These are phyloP conservation scores for Drosophila oshimai DNA, from an alignment of 1,140 invertebrate species.

Conservation along the genomic window DNA sequence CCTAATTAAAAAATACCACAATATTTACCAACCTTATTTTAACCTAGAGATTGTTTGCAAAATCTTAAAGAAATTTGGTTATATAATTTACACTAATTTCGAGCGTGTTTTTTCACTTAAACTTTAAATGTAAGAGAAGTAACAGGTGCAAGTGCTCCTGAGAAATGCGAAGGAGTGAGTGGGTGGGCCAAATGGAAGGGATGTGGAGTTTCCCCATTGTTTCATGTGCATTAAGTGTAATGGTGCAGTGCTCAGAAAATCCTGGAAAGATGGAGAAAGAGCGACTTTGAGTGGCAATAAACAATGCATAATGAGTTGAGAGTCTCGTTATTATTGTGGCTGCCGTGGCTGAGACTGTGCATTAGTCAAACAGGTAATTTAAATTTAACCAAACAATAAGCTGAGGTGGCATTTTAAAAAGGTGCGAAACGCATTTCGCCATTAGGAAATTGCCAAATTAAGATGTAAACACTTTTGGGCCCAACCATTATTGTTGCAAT, in stretches of 20 bases:
- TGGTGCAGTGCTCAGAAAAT: constrained; percentile 25
- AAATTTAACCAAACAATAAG: constrained; percentile 32
- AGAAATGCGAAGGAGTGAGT: neutral
- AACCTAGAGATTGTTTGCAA: no score
- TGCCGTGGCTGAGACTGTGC: constrained; percentile 2
- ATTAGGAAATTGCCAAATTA: constrained; percentile 38
- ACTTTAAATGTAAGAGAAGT: neutral
- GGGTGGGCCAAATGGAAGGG: neutral
- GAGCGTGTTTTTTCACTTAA: no score
- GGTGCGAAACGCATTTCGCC: constrained; percentile 14
- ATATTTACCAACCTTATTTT: no score
- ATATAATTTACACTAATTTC: no score
- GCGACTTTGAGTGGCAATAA: constrained; percentile 42
- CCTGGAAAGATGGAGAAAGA: neutral
- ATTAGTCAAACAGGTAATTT: constrained; percentile 43
- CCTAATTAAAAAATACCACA: no score
- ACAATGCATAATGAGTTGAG: constrained; percentile 45
- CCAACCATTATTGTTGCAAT: neutral
- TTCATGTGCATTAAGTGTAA: constrained; percentile 23
- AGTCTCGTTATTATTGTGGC: constrained; percentile 25
- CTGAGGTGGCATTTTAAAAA: neutral
- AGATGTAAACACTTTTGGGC: neutral
- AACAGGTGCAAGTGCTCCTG: constrained; percentile 4
- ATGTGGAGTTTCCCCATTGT: constrained; percentile 14
- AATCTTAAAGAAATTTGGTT: no score